Percentiles rank a stretch among this genome's conserved stretches.
These are phyloP conservation scores for Athripsodes cinereus DNA, from an alignment of 2,888 invertebrate genomes.

Conservation along the genomic window DNA sequence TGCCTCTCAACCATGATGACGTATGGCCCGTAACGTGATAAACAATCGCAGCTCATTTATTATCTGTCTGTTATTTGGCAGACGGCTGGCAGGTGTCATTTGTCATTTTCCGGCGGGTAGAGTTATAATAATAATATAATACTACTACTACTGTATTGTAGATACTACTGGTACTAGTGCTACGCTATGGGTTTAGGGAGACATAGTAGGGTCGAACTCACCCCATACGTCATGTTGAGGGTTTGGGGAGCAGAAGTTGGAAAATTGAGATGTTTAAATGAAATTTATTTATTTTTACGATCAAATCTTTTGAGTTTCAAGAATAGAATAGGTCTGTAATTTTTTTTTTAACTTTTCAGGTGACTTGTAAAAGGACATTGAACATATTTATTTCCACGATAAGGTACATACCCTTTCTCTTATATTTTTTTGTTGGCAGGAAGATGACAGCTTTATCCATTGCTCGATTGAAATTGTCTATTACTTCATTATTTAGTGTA, in stretches of 20 bases:
- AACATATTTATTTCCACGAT: too few relatives aligned
- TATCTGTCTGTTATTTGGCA: conserved; percentile 62
- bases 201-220: neutral
- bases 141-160: neutral
- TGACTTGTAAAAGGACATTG: too few relatives aligned
- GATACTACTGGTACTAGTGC: neutral
- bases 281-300: too few relatives aligned
- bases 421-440: too few relatives aligned
- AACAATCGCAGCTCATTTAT: conserved; percentile 60
- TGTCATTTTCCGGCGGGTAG: conserved; percentile 54
- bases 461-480: too few relatives aligned
- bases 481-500: too few relatives aligned
- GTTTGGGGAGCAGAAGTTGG: neutral
- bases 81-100: conserved; percentile 64
- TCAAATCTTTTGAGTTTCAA: too few relatives aligned
- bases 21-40: conserved; percentile 39
- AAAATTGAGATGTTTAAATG: neutral
- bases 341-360: too few relatives aligned
- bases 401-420: too few relatives aligned
- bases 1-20: conserved; percentile 10
- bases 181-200: neutral
- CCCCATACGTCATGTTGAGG: neutral
- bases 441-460: too few relatives aligned
- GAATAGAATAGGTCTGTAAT: too few relatives aligned
- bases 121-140: neutral